Base-by-base conservation (phyloP, 2,888 invertebrate species). In the Bellardia bayeri region DNA sequence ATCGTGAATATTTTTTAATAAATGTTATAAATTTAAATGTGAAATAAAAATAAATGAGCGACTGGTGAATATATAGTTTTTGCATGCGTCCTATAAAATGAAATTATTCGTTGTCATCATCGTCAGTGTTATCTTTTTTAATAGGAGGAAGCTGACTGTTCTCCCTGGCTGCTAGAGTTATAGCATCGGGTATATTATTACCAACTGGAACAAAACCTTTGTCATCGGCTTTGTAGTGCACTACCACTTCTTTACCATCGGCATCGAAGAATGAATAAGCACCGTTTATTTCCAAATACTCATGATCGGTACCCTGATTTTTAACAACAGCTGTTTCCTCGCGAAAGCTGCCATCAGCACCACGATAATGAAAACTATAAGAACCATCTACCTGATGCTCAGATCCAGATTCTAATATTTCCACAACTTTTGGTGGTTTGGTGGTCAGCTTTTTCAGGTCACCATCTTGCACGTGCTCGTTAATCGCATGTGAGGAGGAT, bases 151-250 rank as follows among this genome's bases (percentile, higher is more conserved):
- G 84, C 82, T 91, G 89, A 64, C 91, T 91, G 72, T 90, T 91
- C 61, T 89, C 89, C 69, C 91, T 90, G 58, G 93, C 93, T 7
- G 91, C 90, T 66, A 89, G 58, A 0, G 93, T 90, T 68, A 93
- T 93, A 76, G 90, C 88, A 16, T 91, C 90, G 45, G 90, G 85
- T 66, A 93, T 93, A 69, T 91, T 90, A 51, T 89, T 91, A 5
- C 93, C 93, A 64, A 92, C 91, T 72, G 93, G 93, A n/a, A 93
- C 93, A 74, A 93, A 93, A 13, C 93, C 93, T 84, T 90, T 91
- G 72, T 93, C 89, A 88, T 92, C 92, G 68, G 93, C 93, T 56
- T 90, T 93, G 68, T 93, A 93, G 69, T 90, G 90, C 0, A 93
- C 93, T n/a, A 91, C 89, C 3, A 93, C 90, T 82, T 92, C 91